These are phyloP conservation scores for Drosophila algonquin DNA, from an alignment of 2,888 invertebrate genomes.

Conservation along the genomic window DNA sequence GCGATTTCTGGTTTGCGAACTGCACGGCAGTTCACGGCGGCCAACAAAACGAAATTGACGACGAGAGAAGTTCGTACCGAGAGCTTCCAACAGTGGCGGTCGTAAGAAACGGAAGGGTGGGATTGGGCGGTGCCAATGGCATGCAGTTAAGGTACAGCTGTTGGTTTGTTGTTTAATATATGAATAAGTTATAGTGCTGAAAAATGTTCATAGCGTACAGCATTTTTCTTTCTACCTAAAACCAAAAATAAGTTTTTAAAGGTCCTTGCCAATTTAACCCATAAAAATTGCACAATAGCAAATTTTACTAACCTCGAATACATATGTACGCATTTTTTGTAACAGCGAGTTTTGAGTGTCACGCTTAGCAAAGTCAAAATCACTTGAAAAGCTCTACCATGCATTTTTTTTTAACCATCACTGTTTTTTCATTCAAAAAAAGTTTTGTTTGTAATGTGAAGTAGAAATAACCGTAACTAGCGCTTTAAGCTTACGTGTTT, in stretches of 20 bases:
- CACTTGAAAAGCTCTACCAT: not conserved
- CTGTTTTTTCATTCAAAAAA: conserved; percentile 64
- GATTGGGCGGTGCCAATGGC: not conserved
- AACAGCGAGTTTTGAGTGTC: not conserved
- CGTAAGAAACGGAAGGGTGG: conserved; percentile 24
- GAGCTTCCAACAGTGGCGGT: conserved; percentile 40
- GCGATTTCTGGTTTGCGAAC: conserved; percentile 51
- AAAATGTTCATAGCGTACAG: not conserved
- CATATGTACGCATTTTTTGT: not conserved
- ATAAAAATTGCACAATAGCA: too few relatives aligned
- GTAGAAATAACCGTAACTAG: conserved; percentile 46
- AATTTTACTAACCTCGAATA: too few relatives aligned
- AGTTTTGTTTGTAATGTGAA: conserved; percentile 40
- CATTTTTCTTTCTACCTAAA: not conserved
- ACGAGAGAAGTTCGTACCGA: conserved; percentile 34
- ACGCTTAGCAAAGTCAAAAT: not conserved
- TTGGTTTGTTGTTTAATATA: conserved; percentile 13
- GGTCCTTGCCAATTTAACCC: too few relatives aligned
- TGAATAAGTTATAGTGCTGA: conserved; percentile 9
- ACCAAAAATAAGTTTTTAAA: too few relatives aligned
- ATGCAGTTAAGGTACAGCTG: conserved; percentile 25
- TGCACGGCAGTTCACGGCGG: conserved; percentile 54
- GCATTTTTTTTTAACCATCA: conserved; percentile 24
- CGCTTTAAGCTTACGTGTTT: conserved; percentile 39
- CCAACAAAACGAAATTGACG: conserved; percentile 67